These are phyloP conservation scores for Amblyopsis hoosieri DNA, from an alignment of 2,797 vertebrate species.

Conservation along the genomic window DNA sequence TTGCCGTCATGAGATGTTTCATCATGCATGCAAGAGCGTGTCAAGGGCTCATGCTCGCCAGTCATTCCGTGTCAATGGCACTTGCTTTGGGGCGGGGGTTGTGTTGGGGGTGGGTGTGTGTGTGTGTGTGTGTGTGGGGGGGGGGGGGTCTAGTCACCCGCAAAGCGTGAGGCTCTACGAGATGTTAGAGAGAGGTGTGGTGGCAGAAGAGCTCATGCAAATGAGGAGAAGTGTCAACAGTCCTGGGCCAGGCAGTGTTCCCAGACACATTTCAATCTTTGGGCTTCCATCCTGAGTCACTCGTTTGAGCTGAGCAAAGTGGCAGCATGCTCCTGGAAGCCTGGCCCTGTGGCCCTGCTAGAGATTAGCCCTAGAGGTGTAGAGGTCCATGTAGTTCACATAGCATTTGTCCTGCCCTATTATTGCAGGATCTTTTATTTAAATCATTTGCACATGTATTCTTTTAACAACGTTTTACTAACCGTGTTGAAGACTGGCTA, in stretches of 20 bases:
- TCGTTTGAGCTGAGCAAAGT: slow-evolving; percentile 42
- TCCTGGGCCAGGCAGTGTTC: slow-evolving; percentile 57
- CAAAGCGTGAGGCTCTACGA: slow-evolving; percentile 54
- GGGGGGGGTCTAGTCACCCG: slow-evolving; percentile 38
- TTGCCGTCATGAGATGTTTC: slow-evolving; percentile 58
- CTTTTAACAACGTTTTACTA: neutral
- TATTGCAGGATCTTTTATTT: neutral
- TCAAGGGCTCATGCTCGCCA: slow-evolving; percentile 76
- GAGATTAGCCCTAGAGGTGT: slow-evolving; percentile 2
- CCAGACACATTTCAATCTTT: slow-evolving; percentile 56
- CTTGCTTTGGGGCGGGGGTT: slow-evolving; percentile 45
- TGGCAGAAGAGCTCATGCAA: slow-evolving; percentile 69
- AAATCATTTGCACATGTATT: neutral
- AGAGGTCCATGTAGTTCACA: slow-evolving; percentile 19
- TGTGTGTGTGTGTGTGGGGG: neutral
- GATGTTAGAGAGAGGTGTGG: slow-evolving; percentile 60
- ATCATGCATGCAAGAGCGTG: slow-evolving; percentile 79
- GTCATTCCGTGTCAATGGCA: slow-evolving; percentile 70
- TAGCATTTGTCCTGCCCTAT: neutral
- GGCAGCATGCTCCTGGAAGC: slow-evolving; percentile 56
- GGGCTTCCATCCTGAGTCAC: slow-evolving; percentile 24
- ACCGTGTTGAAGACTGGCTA: neutral
- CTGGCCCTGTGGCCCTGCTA: slow-evolving; percentile 46
- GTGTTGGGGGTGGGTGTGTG: slow-evolving; percentile 43
- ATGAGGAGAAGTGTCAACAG: slow-evolving; percentile 75